These are phyloP conservation scores for Drosophila busckii DNA, from an alignment of 1,140 invertebrate species.

Conservation along the genomic window DNA sequence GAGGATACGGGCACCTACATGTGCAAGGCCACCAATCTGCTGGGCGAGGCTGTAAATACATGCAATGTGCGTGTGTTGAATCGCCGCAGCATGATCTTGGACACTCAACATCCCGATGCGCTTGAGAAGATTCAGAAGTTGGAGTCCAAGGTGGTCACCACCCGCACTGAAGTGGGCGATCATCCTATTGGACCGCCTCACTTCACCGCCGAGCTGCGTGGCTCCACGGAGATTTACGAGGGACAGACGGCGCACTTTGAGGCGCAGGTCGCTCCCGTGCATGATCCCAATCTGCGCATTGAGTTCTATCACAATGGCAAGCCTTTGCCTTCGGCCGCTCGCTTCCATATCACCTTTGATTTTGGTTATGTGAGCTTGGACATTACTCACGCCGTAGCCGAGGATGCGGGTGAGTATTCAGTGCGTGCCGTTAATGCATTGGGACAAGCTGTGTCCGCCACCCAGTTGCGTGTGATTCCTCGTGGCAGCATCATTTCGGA, in stretches of 20 bases:
- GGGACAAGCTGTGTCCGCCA: constrained; percentile 91
- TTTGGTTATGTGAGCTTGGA: constrained; percentile 97
- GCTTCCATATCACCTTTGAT: constrained; percentile 96
- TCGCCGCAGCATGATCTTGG: constrained; percentile 90
- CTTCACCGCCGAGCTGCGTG: constrained; percentile 90
- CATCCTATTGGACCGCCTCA: constrained; percentile 87
- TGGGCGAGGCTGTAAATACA: constrained; percentile 95
- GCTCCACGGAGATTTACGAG: constrained; percentile 90
- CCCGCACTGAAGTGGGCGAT: constrained; percentile 90
- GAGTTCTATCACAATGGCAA: constrained; percentile 96
- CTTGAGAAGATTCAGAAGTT: constrained; percentile 94
- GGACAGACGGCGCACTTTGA: constrained; percentile 94
- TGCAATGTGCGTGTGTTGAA: constrained; percentile 91
- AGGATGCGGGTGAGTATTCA: constrained; percentile 96
- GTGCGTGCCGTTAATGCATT: constrained; percentile 92
- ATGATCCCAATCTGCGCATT: constrained; percentile 93
- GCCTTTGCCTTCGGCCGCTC: constrained; percentile 89
- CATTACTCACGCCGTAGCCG: constrained; percentile 92
- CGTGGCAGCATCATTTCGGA: constrained; percentile 94
- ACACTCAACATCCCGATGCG: constrained; percentile 95
- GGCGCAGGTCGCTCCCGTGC: constrained; percentile 93
- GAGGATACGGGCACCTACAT: constrained; percentile 97
- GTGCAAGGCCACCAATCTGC: constrained; percentile 93
- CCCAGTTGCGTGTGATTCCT: constrained; percentile 89
- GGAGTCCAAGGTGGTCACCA: constrained; percentile 89